Conservation (phyloP, 1,140 invertebrate genomes). For the Cyphomyrmex costatus region DNA sequence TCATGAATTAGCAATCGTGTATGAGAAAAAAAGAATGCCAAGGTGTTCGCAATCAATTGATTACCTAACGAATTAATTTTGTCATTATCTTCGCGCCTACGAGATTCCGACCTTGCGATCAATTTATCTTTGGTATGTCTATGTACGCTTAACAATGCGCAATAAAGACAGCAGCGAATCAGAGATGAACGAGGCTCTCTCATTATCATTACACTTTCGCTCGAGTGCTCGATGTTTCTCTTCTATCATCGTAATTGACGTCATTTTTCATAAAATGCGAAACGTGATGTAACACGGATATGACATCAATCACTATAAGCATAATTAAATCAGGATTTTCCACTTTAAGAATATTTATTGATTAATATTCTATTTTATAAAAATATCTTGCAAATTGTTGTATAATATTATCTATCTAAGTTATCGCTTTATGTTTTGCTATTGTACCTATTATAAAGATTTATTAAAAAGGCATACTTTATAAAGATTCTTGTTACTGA, state of each 20-base stretch:
- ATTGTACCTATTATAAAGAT: background rate
- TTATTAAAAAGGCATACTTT: too few species aligned
- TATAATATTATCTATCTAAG: background rate
- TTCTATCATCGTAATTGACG: slow-evolving; percentile 4
- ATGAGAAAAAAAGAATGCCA: slow-evolving; percentile 28
- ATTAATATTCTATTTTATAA: background rate
- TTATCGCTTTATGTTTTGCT: background rate
- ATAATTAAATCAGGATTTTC: background rate
- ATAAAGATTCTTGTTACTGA: background rate
- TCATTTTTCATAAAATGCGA: slow-evolving; percentile 21
- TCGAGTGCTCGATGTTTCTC: background rate
- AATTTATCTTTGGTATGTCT: slow-evolving; percentile 59
- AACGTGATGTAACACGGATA: slow-evolving; percentile 7
- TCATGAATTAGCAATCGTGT: background rate
- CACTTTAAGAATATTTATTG: background rate
- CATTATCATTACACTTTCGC: slow-evolving; percentile 44
- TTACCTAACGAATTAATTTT: slow-evolving; percentile 67
- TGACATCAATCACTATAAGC: background rate
- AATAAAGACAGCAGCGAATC: slow-evolving; percentile 46
- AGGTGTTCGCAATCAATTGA: slow-evolving; percentile 47
- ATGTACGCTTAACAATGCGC: slow-evolving; percentile 53
- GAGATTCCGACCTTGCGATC: slow-evolving; percentile 71
- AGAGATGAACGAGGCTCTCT: slow-evolving; percentile 1
- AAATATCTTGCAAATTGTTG: background rate
- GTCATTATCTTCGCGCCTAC: slow-evolving; percentile 72